Percentiles rank a stretch among this genome's conserved stretches.
Evolutionary conservation across 2,797 vertebrate genomes (phyloP).

Genomic region (Helarctos malayanus): DNA sequence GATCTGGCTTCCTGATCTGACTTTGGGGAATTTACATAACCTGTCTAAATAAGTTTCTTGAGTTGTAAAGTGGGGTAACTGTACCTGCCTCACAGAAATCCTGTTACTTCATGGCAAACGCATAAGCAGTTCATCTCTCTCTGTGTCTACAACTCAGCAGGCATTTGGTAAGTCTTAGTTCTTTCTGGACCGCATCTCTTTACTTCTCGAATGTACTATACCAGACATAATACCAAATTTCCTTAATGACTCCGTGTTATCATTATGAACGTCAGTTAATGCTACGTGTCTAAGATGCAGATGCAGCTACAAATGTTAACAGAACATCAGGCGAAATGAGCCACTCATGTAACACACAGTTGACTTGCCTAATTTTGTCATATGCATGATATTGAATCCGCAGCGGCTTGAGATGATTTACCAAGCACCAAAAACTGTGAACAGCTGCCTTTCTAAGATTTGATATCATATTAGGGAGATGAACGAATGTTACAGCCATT

Average conservation of each 20-base stretch:
- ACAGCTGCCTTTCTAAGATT: conserved; percentile 70
- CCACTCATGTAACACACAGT: conserved; percentile 61
- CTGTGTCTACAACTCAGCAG: neutral
- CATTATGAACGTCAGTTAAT: conserved; percentile 69
- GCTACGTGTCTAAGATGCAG: conserved; percentile 64
- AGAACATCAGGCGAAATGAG: conserved; percentile 67
- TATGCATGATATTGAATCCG: neutral
- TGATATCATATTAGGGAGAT: conserved; percentile 13
- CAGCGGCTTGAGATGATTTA: conserved; percentile 71
- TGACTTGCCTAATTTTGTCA: conserved; percentile 70
- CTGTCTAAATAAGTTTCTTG: neutral
- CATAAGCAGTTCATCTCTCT: neutral
- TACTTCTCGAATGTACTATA: neutral
- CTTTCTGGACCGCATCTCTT: neutral
- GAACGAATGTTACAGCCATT: conserved; percentile 30
- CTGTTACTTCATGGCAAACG: neutral
- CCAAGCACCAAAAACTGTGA: conserved; percentile 27
- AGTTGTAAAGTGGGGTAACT: neutral
- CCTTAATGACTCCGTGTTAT: conserved; percentile 60
- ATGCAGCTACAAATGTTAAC: conserved; percentile 54
- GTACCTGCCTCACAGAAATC: neutral
- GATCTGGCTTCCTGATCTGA: neutral
- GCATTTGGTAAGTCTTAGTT: neutral
- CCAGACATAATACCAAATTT: conserved; percentile 60
- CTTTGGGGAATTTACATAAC: neutral